A percentile compares a stretch with the other conserved stretches of the same genome.
Conservation (phyloP, 2,113 vertebrate genomes). For the Brienomyrus longianalis region DNA sequence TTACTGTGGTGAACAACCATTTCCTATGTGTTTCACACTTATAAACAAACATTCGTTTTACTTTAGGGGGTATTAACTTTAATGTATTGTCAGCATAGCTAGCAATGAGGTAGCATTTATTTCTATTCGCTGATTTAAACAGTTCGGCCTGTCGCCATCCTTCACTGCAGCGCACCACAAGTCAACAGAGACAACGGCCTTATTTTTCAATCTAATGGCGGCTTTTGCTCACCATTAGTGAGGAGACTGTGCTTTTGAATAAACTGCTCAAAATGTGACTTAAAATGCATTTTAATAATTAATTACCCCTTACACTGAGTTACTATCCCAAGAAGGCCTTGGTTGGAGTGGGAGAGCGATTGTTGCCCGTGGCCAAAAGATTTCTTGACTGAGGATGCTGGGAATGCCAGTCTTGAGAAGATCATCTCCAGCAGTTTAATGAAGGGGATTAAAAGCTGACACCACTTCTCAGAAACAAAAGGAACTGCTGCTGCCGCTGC, state of each 20-base stretch:
- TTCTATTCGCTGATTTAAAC: slow-evolving; percentile 81
- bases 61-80: slow-evolving; percentile 77
- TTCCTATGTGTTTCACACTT: slow-evolving; percentile 77
- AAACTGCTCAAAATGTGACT: slow-evolving; percentile 46
- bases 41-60: slow-evolving; percentile 89
- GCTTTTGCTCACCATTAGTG: slow-evolving; percentile 55
- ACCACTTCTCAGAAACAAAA: slow-evolving; percentile 39
- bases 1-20: slow-evolving; percentile 41
- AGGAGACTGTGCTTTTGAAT: slow-evolving; percentile 50
- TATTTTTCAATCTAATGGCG: slow-evolving; percentile 63
- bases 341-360: slow-evolving; percentile 37
- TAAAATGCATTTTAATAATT: slow-evolving; percentile 60
- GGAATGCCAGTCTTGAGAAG: slow-evolving; percentile 45
- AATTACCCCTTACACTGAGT: slow-evolving; percentile 52
- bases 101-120: slow-evolving; percentile 76
- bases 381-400: slow-evolving; percentile 55
- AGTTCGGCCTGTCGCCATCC: slow-evolving; percentile 78
- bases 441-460: slow-evolving; percentile 58
- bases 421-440: slow-evolving; percentile 58
- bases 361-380: slow-evolving; percentile 48
- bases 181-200: slow-evolving; percentile 44
- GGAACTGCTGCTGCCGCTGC: slow-evolving; percentile 30
- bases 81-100: slow-evolving; percentile 74
- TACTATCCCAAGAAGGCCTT: slow-evolving; percentile 40
- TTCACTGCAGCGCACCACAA: slow-evolving; percentile 61